Evolutionary conservation across 1,140 invertebrate genomes (phyloP).

Genomic region (Heterodera schachtii): DNA sequence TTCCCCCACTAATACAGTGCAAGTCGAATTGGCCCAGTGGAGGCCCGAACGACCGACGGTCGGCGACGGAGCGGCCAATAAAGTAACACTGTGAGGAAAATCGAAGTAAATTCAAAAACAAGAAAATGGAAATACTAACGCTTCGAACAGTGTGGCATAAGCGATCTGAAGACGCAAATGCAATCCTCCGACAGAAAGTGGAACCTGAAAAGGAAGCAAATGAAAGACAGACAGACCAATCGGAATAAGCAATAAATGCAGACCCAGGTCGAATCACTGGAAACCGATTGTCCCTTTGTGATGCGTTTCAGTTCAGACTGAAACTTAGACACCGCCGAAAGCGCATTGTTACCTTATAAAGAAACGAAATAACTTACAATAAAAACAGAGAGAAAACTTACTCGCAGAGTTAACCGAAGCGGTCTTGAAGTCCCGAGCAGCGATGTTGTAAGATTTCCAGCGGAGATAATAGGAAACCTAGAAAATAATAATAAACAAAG

Average conservation of each 20-base stretch:
- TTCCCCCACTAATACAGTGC: constrained; percentile 49
- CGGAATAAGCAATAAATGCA: background rate
- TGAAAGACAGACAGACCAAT: too few relatives aligned
- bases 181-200: constrained; percentile 46
- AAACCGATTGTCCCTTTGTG: constrained; percentile 17
- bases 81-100: constrained; percentile 38
- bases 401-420: constrained; percentile 32
- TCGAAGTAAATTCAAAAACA: background rate
- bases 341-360: constrained; percentile 33
- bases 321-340: constrained; percentile 37
- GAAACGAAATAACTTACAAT: background rate
- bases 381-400: constrained; percentile 29
- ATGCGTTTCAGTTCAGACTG: constrained; percentile 29
- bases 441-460: constrained; percentile 39
- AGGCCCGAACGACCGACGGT: constrained; percentile 46
- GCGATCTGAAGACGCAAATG: constrained; percentile 44
- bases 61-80: constrained; percentile 34
- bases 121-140: background rate
- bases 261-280: constrained; percentile 25
- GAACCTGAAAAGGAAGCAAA: constrained; percentile 29
- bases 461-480: constrained; percentile 29
- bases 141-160: constrained; percentile 32
- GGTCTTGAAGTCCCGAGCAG: constrained; percentile 47
- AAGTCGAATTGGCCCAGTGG: constrained; percentile 50
- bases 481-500: constrained; percentile 1